Evolutionary conservation across 2,797 vertebrate genomes (phyloP), one percentile per base, ranked within the genome.

Genomic region (Anguilla anguilla): DNA sequence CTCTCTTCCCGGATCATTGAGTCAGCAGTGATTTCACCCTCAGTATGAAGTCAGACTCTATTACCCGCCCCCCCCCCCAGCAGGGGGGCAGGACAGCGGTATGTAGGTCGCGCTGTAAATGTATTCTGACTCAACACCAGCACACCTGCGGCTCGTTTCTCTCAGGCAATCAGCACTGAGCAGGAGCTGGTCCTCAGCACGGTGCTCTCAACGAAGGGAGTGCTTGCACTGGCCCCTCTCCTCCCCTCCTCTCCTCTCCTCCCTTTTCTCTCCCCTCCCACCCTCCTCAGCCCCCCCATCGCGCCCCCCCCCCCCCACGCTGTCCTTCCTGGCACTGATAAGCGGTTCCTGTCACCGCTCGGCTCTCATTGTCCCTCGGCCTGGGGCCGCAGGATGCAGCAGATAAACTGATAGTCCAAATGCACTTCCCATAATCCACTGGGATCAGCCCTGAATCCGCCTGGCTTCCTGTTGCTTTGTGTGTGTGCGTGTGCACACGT

Each of bases 11-110:
- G n/a, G 67, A 55, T 87, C 57, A 86, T 90, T 90, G 88, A 92
- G 87, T 92, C 91, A 89, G 88, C 85, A 7, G 88, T 95, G 95
- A 95, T 92, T 94, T 96, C 94, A 95, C 92, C 93, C 92, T 72
- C 88, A 79, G 86, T 22, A 93, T 95, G 94, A 96, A 95, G 93
- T 96, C 95, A 96, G 94, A 94, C 93, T 96, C 89, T 67, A 91
- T 95, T 94, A 95, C 91, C 92, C 92, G n/a, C 94, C 87, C 35
- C 67, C 85, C 28, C 85, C 51, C 88, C 61, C 87, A 88, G 89
- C 89, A 88, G 86, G 88, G 87, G 74, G 49, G 35, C 19, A 67
- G 49, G 39, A 39, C 25, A 89, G n/a, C 28, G 5, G 28, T 69
- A 11, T 81, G 57, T 84, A 64, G 84, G 61, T 64, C 17, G n/a